These are phyloP conservation scores for Seriola dumerili DNA, from an alignment of 2,113 vertebrate species.

Conservation along the genomic window DNA sequence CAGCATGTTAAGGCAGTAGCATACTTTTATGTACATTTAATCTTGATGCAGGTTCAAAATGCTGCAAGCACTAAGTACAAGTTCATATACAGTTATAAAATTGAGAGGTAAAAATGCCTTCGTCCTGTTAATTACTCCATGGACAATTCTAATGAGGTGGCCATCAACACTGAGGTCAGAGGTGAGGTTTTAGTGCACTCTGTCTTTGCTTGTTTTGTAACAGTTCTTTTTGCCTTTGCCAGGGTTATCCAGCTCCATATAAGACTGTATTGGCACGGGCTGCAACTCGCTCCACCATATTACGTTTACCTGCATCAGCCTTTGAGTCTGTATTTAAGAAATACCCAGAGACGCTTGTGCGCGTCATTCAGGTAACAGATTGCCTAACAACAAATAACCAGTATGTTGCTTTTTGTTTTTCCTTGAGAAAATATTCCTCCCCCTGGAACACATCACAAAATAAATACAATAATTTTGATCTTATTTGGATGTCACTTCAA, in stretches of 20 bases:
- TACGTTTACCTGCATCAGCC: slow-evolving; percentile 92
- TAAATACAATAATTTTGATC: neutral
- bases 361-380: slow-evolving; percentile 92
- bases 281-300: slow-evolving; percentile 87
- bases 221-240: neutral
- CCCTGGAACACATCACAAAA: no score
- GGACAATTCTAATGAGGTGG: neutral
- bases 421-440: neutral
- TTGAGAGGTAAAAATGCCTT: neutral
- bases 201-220: neutral
- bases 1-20: neutral
- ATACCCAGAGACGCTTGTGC: slow-evolving; percentile 94
- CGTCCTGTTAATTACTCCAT: neutral
- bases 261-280: slow-evolving; percentile 94
- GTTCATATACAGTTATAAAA: neutral
- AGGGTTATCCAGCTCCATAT: slow-evolving; percentile 94
- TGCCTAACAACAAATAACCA: neutral
- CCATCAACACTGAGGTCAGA: neutral
- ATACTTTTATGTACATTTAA: neutral
- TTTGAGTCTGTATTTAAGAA: slow-evolving; percentile 95
- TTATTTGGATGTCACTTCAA: slow-evolving; percentile 3
- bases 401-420: neutral
- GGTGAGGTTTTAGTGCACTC: neutral
- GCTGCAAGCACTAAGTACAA: neutral
- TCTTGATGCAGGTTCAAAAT: neutral